These are phyloP conservation scores for Sinella curviseta DNA, from an alignment of 1,140 invertebrate genomes.

Conservation along the genomic window DNA sequence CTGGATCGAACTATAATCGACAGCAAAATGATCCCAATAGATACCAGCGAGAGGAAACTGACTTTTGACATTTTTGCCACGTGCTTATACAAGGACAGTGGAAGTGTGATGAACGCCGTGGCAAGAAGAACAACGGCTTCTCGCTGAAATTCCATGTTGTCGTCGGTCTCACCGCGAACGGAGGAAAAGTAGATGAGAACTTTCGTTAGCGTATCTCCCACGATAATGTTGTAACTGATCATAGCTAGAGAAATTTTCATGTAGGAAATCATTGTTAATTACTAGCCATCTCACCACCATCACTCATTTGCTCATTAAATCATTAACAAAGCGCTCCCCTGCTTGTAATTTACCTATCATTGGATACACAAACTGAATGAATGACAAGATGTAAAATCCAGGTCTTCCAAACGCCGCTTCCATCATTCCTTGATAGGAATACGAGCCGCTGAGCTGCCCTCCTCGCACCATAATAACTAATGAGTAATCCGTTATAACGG, in stretches of 20 bases:
- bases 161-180: conserved; percentile 61
- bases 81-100: conserved; percentile 78
- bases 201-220: conserved; percentile 85
- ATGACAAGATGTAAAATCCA: conserved; percentile 75
- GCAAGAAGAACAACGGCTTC: conserved; percentile 76
- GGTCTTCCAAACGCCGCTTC: conserved; percentile 76
- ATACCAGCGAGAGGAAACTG: conserved; percentile 74
- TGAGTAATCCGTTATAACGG: conserved; percentile 79
- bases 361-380: conserved; percentile 81
- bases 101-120: conserved; percentile 74
- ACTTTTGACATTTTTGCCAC: conserved; percentile 74
- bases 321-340: conserved; percentile 29
- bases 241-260: conserved; percentile 68
- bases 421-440: conserved; percentile 83
- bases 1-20: conserved; percentile 68
- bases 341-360: conserved; percentile 69
- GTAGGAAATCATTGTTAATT: conserved; percentile 29
- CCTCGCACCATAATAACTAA: conserved; percentile 78
- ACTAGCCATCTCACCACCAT: background rate
- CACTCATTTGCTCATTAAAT: background rate
- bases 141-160: conserved; percentile 65
- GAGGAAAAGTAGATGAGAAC: conserved; percentile 66
- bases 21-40: conserved; percentile 72
- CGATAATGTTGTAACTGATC: conserved; percentile 88
- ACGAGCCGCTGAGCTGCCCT: conserved; percentile 75